Conservation (phyloP, 1,140 invertebrate species). For the Archegozetes longisetosus region DNA sequence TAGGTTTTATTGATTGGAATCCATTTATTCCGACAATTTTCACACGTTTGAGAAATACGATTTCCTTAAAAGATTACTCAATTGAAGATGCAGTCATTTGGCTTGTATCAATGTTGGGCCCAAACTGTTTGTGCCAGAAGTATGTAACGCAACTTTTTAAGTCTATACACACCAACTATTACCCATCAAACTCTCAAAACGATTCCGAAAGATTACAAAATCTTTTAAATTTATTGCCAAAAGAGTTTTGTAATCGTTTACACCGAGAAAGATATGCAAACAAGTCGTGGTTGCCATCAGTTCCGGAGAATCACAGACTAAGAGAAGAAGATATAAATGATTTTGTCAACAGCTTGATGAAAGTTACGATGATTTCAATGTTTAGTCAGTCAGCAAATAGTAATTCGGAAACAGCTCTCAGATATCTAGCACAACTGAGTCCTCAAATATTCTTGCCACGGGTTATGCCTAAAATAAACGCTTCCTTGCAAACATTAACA, state of each 20-base stretch:
- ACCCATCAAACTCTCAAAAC: conserved; percentile 66
- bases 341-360: conserved; percentile 56
- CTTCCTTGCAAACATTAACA: conserved; percentile 61
- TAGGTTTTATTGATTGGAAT: conserved; percentile 74
- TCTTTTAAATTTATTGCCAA: conserved; percentile 26
- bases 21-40: conserved; percentile 64
- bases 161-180: conserved; percentile 67
- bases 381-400: conserved; percentile 52
- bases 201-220: conserved; percentile 39
- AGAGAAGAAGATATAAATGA: conserved; percentile 61
- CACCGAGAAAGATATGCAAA: conserved; percentile 42
- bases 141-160: conserved; percentile 64
- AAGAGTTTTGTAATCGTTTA: conserved; percentile 40
- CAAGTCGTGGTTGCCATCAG: conserved; percentile 47
- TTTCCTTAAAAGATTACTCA: conserved; percentile 61
- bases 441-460: conserved; percentile 50
- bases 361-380: conserved; percentile 50
- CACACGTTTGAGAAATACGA: conserved; percentile 50
- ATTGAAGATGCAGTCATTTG: conserved; percentile 46
- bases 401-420: conserved; percentile 48
- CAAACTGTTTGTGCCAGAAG: conserved; percentile 37
- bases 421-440: conserved; percentile 56
- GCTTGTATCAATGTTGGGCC: conserved; percentile 46
- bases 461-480: conserved; percentile 56
- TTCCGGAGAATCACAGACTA: conserved; percentile 49